phyloP scores from a whole-genome alignment of 1,140 invertebrate species.

The Pseudomyrmex dendroicus region DNA sequence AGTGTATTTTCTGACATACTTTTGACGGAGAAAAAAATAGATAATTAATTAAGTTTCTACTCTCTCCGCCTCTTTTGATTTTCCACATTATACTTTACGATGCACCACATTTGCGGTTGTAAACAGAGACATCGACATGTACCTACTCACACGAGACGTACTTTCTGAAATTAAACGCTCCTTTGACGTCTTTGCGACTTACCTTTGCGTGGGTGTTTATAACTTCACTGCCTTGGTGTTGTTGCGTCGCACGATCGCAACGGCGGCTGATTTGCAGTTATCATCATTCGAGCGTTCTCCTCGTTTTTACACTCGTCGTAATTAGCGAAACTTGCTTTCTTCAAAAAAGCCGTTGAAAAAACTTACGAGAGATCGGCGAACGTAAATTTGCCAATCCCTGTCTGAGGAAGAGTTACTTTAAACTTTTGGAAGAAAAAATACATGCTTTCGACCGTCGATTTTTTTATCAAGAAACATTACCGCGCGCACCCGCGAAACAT shows the following conservation, averaged over 20 bases:
- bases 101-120: not conserved
- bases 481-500: no score
- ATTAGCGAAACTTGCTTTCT: slow-evolving; percentile 39
- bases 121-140: not conserved
- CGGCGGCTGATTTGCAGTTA: not conserved
- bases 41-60: not conserved
- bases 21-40: not conserved
- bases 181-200: slow-evolving; percentile 7
- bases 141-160: not conserved
- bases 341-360: not conserved
- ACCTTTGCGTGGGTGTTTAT: slow-evolving; percentile 34
- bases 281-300: slow-evolving; percentile 34
- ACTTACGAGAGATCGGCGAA: not conserved
- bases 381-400: not conserved
- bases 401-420: not conserved
- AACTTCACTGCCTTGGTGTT: slow-evolving; percentile 9
- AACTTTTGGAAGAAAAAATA: not conserved
- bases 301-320: slow-evolving; percentile 19
- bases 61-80: not conserved
- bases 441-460: no score
- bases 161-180: slow-evolving; percentile 13
- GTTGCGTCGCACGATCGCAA: slow-evolving; percentile 10
- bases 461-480: not conserved
- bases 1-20: not conserved
- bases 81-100: not conserved